Conservation (phyloP, 2,888 invertebrate genomes). For the Apamea epomidion region DNA sequence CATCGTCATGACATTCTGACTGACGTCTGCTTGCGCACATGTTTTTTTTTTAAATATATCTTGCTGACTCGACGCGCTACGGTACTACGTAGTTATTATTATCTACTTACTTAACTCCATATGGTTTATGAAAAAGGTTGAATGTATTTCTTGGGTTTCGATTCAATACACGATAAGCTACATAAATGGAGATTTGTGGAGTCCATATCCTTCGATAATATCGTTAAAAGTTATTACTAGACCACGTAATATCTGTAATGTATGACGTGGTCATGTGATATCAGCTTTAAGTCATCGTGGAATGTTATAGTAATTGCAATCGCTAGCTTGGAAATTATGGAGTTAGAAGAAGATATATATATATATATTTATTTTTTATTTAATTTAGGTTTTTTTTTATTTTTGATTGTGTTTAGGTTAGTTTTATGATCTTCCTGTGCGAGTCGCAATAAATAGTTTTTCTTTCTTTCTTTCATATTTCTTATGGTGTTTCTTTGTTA, state of each 20-base stretch:
- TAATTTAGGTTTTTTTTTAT: too few relatives aligned
- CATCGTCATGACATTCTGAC: constrained; percentile 38
- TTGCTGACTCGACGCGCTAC: constrained; percentile 7
- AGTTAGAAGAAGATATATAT: neutral
- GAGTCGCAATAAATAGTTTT: too few relatives aligned
- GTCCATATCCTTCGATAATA: constrained; percentile 69
- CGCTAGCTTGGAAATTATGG: constrained; percentile 21
- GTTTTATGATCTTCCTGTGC: too few relatives aligned
- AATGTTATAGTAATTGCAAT: constrained; percentile 39
- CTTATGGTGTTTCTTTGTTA: constrained; percentile 1
- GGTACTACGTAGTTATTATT: constrained; percentile 6
- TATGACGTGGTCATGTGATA: constrained; percentile 51
- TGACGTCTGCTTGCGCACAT: constrained; percentile 23
- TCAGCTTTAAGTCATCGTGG: constrained; percentile 39
- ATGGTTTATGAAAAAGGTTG: constrained; percentile 33
- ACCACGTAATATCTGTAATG: constrained; percentile 52
- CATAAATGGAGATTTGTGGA: constrained; percentile 76
- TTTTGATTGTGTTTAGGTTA: too few relatives aligned
- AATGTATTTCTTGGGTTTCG: constrained; percentile 47
- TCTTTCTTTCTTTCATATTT: too few relatives aligned
- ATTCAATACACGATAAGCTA: constrained; percentile 70
- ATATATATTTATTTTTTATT: too few relatives aligned
- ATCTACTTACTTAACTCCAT: constrained; percentile 16
- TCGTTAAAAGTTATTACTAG: constrained; percentile 69
- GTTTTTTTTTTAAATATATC: constrained; percentile 6